Percentiles rank a stretch among this genome's conserved stretches.
Evolutionary conservation across 2,113 vertebrate genomes (phyloP).

Genomic region (Polypterus senegalus): DNA sequence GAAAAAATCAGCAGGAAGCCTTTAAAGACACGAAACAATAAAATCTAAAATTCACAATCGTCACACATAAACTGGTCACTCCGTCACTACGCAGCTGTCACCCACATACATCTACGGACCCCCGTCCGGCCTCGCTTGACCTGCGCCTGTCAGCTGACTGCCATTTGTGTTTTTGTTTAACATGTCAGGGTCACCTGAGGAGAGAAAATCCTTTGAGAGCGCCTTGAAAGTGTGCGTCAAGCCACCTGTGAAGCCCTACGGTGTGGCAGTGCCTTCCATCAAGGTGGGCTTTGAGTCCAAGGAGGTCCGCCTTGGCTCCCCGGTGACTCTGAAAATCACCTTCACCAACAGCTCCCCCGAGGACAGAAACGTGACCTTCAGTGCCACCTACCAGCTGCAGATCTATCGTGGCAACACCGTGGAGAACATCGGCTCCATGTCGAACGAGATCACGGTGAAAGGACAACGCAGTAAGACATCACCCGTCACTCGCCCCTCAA

Average conservation of each 20-base stretch:
- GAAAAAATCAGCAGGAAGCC: too few relatives aligned
- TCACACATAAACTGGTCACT: too few relatives aligned
- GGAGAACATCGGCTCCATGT: conserved; percentile 26
- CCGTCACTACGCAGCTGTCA: too few relatives aligned
- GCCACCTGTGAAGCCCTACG: rapidly evolving
- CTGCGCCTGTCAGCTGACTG: too few relatives aligned
- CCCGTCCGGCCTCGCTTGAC: too few relatives aligned
- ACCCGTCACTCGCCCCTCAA: too few relatives aligned
- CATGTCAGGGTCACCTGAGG: conserved; percentile 32
- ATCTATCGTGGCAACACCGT: conserved; percentile 34
- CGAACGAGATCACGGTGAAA: too few relatives aligned
- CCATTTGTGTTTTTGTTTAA: neutral
- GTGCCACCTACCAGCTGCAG: conserved; percentile 36
- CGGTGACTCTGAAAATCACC: conserved; percentile 27
- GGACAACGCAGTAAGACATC: too few relatives aligned
- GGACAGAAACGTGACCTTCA: conserved; percentile 22
- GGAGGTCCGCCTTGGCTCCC: conserved; percentile 31
- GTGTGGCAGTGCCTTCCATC: conserved; percentile 4
- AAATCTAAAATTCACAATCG: too few relatives aligned
- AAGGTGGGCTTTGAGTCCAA: conserved; percentile 22
- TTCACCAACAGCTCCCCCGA: conserved; percentile 21
- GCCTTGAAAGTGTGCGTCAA: conserved; percentile 22
- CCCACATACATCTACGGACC: too few relatives aligned
- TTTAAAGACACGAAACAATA: too few relatives aligned
- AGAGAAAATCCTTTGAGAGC: conserved; percentile 33